A percentile compares a stretch with the other conserved stretches of the same genome.
These are phyloP conservation scores for Noctua janthe DNA, from an alignment of 2,888 invertebrate species.

Conservation along the genomic window DNA sequence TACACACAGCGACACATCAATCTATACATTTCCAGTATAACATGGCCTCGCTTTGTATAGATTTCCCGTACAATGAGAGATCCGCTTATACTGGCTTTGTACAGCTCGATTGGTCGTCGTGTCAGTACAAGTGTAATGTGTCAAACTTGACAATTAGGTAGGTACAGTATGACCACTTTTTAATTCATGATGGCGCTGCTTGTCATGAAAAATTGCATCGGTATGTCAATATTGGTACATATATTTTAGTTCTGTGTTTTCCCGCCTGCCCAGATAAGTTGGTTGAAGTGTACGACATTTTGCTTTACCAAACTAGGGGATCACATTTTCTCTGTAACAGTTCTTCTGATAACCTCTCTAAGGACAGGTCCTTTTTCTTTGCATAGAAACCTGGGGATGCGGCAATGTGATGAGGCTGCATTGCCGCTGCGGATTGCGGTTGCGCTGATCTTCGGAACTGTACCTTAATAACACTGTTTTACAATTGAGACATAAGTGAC, in stretches of 20 bases:
- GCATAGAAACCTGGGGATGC: background rate
- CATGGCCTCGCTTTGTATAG: too few species aligned
- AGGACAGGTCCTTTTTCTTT: background rate
- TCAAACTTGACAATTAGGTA: background rate
- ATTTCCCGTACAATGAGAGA: too few species aligned
- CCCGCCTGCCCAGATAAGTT: too few species aligned
- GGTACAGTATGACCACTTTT: background rate
- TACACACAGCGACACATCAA: too few species aligned
- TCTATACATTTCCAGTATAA: too few species aligned
- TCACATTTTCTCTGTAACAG: background rate
- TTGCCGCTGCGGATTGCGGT: background rate
- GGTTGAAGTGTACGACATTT: background rate
- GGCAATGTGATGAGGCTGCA: background rate
- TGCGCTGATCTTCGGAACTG: background rate
- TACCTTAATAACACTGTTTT: background rate
- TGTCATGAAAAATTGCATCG: too few species aligned
- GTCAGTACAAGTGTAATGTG: too few species aligned
- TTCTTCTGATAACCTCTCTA: background rate
- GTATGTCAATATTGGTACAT: background rate
- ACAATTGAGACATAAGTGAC: background rate
- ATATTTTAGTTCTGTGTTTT: too few species aligned
- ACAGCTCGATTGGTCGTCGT: too few species aligned
- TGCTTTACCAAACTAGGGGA: background rate
- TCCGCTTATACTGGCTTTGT: too few species aligned
- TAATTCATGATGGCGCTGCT: too few species aligned